Evolutionary conservation across 2,113 vertebrate genomes (phyloP).

Genomic region (Acinonyx jubatus): DNA sequence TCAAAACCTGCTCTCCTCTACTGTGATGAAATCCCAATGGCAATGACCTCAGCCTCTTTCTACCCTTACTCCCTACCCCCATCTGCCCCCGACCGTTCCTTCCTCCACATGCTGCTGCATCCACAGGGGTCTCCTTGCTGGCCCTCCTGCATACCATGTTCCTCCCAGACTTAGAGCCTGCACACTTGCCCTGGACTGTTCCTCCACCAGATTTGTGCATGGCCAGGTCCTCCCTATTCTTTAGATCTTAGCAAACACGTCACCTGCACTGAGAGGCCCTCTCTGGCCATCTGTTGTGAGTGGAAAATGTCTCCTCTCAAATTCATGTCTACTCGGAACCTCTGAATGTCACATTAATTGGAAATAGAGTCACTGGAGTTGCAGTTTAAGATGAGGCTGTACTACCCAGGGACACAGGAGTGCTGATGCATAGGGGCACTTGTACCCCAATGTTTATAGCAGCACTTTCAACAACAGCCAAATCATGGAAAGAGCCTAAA

Average conservation of each 20-base stretch:
- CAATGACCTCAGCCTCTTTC: background rate
- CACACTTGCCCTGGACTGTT: no score
- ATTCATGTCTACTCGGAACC: background rate
- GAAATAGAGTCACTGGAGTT: background rate
- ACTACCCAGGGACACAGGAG: no score
- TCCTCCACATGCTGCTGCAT: background rate
- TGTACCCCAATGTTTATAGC: no score
- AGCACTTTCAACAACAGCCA: no score
- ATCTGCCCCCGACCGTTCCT: fast-evolving
- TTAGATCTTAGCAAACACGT: background rate
- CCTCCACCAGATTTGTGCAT: background rate
- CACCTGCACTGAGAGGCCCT: background rate
- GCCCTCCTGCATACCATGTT: background rate
- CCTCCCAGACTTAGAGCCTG: background rate
- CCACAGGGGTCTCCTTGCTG: background rate
- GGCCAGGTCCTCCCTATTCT: background rate
- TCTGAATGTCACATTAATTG: background rate
- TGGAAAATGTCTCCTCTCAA: background rate
- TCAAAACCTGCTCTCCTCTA: background rate
- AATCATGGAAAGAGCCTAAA: no score
- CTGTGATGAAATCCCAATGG: background rate
- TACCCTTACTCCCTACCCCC: fast-evolving
- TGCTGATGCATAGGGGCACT: no score
- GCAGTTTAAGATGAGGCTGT: background rate
- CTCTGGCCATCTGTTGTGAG: background rate